Conservation (phyloP, 35 echinoderm and acorn worm genomes). For the Apostichopus japonicus region DNA sequence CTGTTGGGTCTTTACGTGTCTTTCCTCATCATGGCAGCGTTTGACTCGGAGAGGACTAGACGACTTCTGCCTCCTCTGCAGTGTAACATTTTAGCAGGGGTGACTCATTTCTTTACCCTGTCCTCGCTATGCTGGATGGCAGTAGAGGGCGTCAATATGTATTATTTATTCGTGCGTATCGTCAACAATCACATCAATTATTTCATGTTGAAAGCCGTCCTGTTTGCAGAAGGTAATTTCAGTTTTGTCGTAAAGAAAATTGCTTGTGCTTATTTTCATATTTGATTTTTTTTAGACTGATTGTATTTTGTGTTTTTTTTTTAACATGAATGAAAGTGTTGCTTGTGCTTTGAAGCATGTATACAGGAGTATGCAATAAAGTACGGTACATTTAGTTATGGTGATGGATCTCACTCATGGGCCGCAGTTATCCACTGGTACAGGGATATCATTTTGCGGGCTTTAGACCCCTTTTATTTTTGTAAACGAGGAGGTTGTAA, state of each 20-base stretch:
- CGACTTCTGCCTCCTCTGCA: constrained; percentile 39
- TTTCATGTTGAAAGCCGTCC: constrained; percentile 76
- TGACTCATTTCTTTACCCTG: constrained; percentile 79
- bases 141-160: constrained; percentile 83
- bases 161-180: constrained; percentile 72
- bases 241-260: not conserved
- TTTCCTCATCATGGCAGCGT: constrained; percentile 64
- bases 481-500: too few species aligned
- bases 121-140: constrained; percentile 78
- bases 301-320: not conserved
- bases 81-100: constrained; percentile 65
- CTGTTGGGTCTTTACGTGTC: constrained; percentile 71
- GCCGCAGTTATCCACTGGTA: too few species aligned
- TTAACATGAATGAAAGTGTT: too few species aligned
- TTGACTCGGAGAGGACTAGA: constrained; percentile 62
- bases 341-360: too few species aligned
- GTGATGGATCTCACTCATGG: too few species aligned
- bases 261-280: not conserved
- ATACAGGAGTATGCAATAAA: too few species aligned
- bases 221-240: constrained; percentile 74
- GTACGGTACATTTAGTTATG: too few species aligned
- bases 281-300: not conserved
- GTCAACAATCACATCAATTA: constrained; percentile 68
- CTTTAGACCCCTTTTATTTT: too few species aligned
- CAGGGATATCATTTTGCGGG: too few species aligned